These are phyloP conservation scores for Drosophila borborema DNA, from an alignment of 2,888 invertebrate genomes.

Conservation along the genomic window DNA sequence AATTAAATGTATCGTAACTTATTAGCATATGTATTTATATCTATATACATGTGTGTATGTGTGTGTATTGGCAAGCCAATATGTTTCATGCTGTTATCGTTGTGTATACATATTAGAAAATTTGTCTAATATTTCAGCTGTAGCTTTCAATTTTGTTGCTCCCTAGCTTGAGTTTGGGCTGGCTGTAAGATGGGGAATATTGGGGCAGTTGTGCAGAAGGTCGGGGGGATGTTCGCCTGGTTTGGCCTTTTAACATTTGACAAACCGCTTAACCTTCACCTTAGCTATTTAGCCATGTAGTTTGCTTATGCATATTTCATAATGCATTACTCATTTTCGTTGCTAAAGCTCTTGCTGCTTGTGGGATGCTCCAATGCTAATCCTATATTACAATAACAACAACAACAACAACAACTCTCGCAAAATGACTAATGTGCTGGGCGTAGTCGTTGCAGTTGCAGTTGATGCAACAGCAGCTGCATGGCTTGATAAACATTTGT, in stretches of 20 bases:
- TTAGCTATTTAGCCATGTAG: constrained; percentile 53
- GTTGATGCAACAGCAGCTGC: constrained; percentile 56
- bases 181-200: neutral
- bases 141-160: constrained; percentile 15
- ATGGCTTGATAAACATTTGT: constrained; percentile 82
- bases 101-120: constrained; percentile 44
- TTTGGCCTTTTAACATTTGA: constrained; percentile 56
- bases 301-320: constrained; percentile 68
- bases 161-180: constrained; percentile 18
- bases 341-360: constrained; percentile 15
- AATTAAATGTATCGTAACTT: constrained; percentile 16
- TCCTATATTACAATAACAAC: constrained; percentile 49
- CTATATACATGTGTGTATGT: neutral
- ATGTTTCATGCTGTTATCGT: constrained; percentile 31
- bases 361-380: constrained; percentile 42
- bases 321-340: constrained; percentile 50
- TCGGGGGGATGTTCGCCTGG: neutral
- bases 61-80: constrained; percentile 4
- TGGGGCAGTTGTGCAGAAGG: neutral
- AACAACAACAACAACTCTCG: constrained; percentile 40
- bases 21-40: constrained; percentile 10
- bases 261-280: constrained; percentile 76
- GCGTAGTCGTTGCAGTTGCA: constrained; percentile 32
- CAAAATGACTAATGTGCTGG: constrained; percentile 73
- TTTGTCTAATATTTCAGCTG: constrained; percentile 58